phyloP scores from a whole-genome alignment of 2,888 invertebrate genomes.

The Caenorhabditis sp. region DNA sequence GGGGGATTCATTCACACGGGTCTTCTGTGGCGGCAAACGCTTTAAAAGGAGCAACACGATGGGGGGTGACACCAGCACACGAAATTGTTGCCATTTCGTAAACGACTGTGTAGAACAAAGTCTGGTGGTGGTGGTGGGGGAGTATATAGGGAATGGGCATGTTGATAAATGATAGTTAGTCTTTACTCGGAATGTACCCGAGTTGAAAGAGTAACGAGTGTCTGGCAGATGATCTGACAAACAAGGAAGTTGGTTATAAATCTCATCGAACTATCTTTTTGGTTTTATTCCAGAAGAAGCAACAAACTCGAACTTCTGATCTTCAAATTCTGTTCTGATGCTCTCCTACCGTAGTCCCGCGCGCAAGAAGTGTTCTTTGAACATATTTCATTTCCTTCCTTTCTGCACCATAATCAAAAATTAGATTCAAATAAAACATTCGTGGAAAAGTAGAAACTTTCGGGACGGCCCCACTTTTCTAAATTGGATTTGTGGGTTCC shows the following conservation, averaged over 20 bases:
- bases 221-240: constrained; percentile 26
- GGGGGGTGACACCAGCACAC: constrained; percentile 56
- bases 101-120: constrained; percentile 21
- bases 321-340: background rate
- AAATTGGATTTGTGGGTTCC: constrained; percentile 40
- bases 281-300: background rate
- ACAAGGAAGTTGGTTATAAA: constrained; percentile 32
- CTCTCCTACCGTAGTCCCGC: background rate
- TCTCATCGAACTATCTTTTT: constrained; percentile 13
- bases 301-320: background rate
- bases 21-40: constrained; percentile 38
- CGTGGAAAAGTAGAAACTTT: constrained; percentile 27
- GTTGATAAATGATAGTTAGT: constrained; percentile 47
- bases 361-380: constrained; percentile 34
- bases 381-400: constrained; percentile 17
- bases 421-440: constrained; percentile 34
- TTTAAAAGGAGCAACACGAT: constrained; percentile 33
- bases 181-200: constrained; percentile 16
- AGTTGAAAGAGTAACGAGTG: constrained; percentile 37
- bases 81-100: constrained; percentile 50
- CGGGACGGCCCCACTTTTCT: background rate
- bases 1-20: constrained; percentile 58
- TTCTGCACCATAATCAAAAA: constrained; percentile 24
- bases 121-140: constrained; percentile 1
- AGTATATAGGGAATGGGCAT: constrained; percentile 9